A percentile compares a stretch with the other conserved stretches of the same genome.
These are phyloP conservation scores for Subanguina moxae DNA, from an alignment of 1,140 invertebrate species.

Conservation along the genomic window DNA sequence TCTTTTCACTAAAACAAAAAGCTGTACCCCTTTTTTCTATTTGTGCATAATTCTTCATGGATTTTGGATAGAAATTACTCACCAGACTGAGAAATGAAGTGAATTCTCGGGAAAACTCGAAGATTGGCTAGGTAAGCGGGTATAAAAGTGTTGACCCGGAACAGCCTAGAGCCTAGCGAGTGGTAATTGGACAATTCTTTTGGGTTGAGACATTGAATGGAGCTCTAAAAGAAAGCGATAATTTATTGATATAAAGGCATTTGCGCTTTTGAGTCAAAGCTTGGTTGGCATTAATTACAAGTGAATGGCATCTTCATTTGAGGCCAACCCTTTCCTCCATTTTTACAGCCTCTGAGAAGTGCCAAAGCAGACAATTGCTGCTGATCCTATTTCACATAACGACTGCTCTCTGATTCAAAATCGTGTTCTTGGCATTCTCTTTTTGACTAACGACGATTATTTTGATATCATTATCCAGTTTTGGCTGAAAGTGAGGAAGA, in stretches of 20 bases:
- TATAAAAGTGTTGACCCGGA: slow-evolving; percentile 50
- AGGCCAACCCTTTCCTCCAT: too few relatives aligned
- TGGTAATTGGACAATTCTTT: slow-evolving; percentile 28
- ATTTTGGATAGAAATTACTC: not conserved
- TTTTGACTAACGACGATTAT: too few relatives aligned
- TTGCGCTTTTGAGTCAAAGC: not conserved
- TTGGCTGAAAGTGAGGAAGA: too few relatives aligned
- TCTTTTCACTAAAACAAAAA: too few relatives aligned
- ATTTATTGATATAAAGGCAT: slow-evolving; percentile 7
- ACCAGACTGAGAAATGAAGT: slow-evolving; percentile 43
- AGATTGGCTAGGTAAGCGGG: slow-evolving; percentile 47
- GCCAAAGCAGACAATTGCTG: too few relatives aligned
- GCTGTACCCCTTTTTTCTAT: not conserved
- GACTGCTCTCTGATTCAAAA: too few relatives aligned
- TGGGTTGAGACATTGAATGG: slow-evolving; percentile 43
- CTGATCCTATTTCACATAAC: too few relatives aligned
- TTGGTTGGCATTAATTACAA: too few relatives aligned
- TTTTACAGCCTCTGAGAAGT: too few relatives aligned
- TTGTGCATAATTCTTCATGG: not conserved
- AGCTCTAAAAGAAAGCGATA: slow-evolving; percentile 35
- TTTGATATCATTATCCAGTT: too few relatives aligned
- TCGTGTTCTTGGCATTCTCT: too few relatives aligned
- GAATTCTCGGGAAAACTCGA: slow-evolving; percentile 47
- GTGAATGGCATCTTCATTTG: too few relatives aligned
- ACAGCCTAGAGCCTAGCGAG: slow-evolving; percentile 45